Percentiles rank a stretch among this genome's conserved stretches.
Conservation (phyloP, 2,888 invertebrate species). For the Volucella inflata region DNA sequence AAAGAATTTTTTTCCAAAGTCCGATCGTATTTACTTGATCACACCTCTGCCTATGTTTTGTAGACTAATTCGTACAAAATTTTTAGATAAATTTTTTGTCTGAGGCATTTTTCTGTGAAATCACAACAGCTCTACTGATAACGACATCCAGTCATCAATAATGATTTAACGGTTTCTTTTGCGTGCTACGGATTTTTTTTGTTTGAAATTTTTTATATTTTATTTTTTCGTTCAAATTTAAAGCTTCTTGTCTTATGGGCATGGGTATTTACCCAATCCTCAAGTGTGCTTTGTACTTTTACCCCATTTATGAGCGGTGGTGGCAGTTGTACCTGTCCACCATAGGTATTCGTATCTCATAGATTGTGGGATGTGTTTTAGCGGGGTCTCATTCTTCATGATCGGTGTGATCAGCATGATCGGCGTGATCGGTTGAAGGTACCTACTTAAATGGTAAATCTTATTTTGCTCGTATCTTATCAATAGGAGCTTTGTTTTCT, state of each 20-base stretch:
- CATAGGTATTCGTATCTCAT: constrained; percentile 10
- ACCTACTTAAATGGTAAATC: constrained; percentile 49
- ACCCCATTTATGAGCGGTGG: constrained; percentile 6
- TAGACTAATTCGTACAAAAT: constrained; percentile 38
- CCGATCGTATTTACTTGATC: constrained; percentile 46
- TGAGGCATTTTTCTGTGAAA: constrained; percentile 39
- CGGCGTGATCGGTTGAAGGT: constrained; percentile 14
- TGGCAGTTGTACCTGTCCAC: background rate
- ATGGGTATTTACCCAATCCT: constrained; percentile 10
- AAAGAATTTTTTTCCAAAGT: constrained; percentile 54
- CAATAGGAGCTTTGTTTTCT: constrained; percentile 15
- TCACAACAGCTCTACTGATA: constrained; percentile 66
- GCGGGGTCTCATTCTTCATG: constrained; percentile 48
- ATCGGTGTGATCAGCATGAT: constrained; percentile 28
- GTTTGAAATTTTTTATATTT: background rate
- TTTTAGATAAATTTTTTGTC: constrained; percentile 62
- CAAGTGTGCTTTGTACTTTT: constrained; percentile 26
- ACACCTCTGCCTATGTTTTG: constrained; percentile 40
- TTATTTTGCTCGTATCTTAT: constrained; percentile 55
- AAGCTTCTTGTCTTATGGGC: constrained; percentile 32
- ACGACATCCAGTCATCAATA: constrained; percentile 74
- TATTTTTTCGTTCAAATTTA: constrained; percentile 20
- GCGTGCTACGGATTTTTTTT: constrained; percentile 35
- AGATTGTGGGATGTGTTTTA: constrained; percentile 62
- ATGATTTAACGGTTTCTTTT: constrained; percentile 71